Base-by-base conservation (phyloP, 2,888 invertebrate genomes). In the Dasysyrphus tricinctus region DNA sequence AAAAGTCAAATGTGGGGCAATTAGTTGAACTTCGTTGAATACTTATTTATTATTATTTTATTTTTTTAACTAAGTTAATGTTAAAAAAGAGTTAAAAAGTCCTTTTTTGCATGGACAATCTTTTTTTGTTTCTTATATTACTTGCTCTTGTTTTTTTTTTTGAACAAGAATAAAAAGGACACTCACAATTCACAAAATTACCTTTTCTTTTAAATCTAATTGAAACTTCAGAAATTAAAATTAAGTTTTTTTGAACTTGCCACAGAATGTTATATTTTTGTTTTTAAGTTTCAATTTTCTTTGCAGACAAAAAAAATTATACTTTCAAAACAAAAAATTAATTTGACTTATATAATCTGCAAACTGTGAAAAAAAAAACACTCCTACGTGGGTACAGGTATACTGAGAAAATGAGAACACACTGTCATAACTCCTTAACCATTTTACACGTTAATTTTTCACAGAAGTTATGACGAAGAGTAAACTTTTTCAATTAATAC, bases 401-500 rank as follows among this genome's bases (percentile, higher is more conserved):
- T 42, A 1, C 1, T 4, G 32, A 34, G 32, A 16, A n/a, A 24
- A 61, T 6, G 37, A 61, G 19, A 39, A 44, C 44, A 56, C 37
- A 56, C 3, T 16, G 56, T 51, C 65, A 42, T 65, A n/a, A 49
- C 49, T 39, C 42, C 39, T 47, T 19, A 24, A 32, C 39, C 77
- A 77, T 42, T 51, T 59, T 76, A 63, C 57, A 59, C 72, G 76
- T 85, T 78, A 77, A 74, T 74, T 70, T 78, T 51, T 65, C 42
- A 5, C 70, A 61, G 70, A 85, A 77, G 69, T 70, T 77, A 59
- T 59, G 57, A 34, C 16, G 39, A 37, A 32, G 16, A 37, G 42
- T 39, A 80, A 85, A 85, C 74, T 85, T 85, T 85, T 85, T 81
- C 85, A 85, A 85, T 85, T 85, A 85, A 81, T 80, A 74, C 74